Percentiles rank a stretch among this genome's conserved stretches.
Evolutionary conservation across 2,888 invertebrate genomes (phyloP).

Genomic region (Parasteatoda lunata): DNA sequence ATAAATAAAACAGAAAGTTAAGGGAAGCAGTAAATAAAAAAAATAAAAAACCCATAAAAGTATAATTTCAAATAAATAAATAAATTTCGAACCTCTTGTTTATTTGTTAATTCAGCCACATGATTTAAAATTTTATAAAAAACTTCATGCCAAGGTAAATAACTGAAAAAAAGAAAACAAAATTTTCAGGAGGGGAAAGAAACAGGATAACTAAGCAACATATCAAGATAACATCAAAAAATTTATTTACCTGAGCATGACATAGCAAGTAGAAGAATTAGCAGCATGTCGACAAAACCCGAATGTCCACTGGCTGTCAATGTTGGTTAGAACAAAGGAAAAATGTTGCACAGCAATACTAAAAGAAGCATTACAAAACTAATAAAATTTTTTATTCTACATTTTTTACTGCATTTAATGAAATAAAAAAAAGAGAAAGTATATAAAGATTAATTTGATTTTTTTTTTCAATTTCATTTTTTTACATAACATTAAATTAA

Average conservation of each 20-base stretch:
- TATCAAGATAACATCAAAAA: not conserved
- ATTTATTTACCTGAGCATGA: constrained; percentile 75
- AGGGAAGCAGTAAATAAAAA: not conserved
- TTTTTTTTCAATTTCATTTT: not conserved
- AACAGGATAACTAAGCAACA: not conserved
- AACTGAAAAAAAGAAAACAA: constrained; percentile 79
- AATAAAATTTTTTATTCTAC: constrained; percentile 4
- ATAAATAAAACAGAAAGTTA: not conserved
- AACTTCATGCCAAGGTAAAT: constrained; percentile 96
- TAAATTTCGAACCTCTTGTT: constrained; percentile 71
- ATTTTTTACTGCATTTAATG: not conserved
- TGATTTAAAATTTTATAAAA: constrained; percentile 91
- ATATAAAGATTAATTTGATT: not conserved
- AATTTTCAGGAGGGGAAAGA: not conserved
- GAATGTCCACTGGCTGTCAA: constrained; percentile 96
- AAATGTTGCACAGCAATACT: constrained; percentile 79
- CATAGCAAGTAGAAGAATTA: constrained; percentile 85
- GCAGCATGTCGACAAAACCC: constrained; percentile 98
- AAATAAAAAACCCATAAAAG: not conserved
- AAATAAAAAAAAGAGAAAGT: not conserved
- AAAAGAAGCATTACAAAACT: not conserved
- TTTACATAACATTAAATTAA: not conserved
- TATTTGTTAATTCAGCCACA: constrained; percentile 84
- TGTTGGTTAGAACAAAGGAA: constrained; percentile 96
- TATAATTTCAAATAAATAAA: not conserved